These are phyloP conservation scores for Tyrophagus putrescentiae DNA, from an alignment of 1,140 invertebrate genomes.

Conservation along the genomic window DNA sequence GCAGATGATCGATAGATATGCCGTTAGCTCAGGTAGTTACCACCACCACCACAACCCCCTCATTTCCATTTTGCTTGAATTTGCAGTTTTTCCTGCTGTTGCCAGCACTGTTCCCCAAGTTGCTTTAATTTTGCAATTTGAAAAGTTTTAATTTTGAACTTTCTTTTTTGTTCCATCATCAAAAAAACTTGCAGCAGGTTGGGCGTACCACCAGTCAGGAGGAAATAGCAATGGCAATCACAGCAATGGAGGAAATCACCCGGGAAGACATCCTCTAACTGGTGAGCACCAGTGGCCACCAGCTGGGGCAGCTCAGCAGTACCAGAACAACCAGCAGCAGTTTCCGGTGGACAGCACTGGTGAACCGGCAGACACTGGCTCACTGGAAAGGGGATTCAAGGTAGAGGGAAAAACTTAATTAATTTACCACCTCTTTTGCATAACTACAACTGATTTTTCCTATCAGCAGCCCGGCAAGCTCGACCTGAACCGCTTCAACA, in stretches of 20 bases:
- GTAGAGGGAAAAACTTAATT: not conserved
- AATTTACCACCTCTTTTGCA: not conserved
- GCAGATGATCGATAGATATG: constrained; percentile 7
- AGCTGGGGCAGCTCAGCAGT: not conserved
- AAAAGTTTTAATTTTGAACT: too few relatives aligned
- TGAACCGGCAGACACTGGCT: not conserved
- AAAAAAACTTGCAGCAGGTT: constrained; percentile 9
- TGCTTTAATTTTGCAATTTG: too few relatives aligned
- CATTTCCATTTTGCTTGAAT: too few relatives aligned
- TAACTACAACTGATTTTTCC: not conserved
- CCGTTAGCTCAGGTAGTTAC: constrained; percentile 1
- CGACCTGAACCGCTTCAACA: constrained; percentile 70
- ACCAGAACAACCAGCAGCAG: not conserved
- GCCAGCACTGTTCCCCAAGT: too few relatives aligned
- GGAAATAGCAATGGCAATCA: not conserved
- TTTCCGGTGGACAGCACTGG: too few relatives aligned
- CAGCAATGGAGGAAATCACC: constrained; percentile 2
- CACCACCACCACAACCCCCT: too few relatives aligned
- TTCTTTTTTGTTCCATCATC: not conserved
- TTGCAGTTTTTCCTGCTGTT: too few relatives aligned
- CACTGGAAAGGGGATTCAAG: not conserved
- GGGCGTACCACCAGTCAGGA: constrained; percentile 14
- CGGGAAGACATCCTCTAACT: not conserved
- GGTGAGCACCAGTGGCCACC: constrained; percentile 14
- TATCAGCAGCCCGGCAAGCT: constrained; percentile 48